phyloP scores from a whole-genome alignment of 1,140 invertebrate species.

The Cyphomyrmex costatus region DNA sequence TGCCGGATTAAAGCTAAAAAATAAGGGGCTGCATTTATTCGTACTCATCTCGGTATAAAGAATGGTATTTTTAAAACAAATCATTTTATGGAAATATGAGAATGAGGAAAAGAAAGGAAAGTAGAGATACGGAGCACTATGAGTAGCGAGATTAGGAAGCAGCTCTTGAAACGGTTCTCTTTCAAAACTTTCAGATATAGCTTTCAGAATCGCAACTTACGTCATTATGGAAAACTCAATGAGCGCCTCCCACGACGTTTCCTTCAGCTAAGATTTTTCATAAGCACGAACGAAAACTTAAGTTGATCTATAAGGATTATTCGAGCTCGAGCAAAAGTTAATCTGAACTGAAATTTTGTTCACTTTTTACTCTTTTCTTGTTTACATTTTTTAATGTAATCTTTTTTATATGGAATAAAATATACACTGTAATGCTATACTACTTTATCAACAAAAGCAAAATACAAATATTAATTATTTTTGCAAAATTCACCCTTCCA shows the following conservation, averaged over 20 bases:
- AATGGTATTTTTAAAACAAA: conserved; percentile 19
- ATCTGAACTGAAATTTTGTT: neutral
- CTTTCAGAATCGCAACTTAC: conserved; percentile 38
- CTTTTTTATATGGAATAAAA: neutral
- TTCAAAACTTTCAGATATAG: conserved; percentile 16
- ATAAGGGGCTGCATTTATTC: conserved; percentile 22
- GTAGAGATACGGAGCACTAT: neutral
- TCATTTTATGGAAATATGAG: conserved; percentile 17
- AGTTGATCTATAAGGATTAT: neutral
- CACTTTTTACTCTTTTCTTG: neutral
- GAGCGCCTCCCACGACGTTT: neutral
- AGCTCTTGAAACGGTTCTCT: neutral
- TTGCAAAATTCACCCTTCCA: neutral
- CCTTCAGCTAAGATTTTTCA: neutral
- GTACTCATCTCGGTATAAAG: neutral
- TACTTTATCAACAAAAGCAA: neutral
- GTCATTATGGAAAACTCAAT: neutral
- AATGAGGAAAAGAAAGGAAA: neutral
- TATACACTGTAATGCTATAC: neutral
- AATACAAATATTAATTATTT: conserved; percentile 31
- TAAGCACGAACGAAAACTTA: neutral
- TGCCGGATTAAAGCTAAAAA: neutral
- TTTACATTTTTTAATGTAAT: neutral
- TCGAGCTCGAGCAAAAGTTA: neutral
- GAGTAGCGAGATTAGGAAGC: conserved; percentile 29